Conservation (phyloP, 2,113 vertebrate genomes). For the Clarias macrocephalus region DNA sequence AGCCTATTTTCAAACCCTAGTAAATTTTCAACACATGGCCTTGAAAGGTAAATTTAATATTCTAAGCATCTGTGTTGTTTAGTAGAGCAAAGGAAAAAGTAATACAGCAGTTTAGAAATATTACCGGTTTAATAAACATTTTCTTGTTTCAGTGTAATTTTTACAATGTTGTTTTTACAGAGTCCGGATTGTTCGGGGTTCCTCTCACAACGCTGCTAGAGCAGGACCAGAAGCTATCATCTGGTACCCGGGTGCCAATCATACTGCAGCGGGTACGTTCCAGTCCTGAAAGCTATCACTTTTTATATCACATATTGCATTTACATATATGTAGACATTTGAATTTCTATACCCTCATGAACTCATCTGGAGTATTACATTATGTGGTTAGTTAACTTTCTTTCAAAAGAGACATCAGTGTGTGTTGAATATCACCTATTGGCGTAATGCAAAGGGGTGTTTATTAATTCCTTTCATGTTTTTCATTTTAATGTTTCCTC, state of each 20-base stretch:
- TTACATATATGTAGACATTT: background rate
- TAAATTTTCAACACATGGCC: background rate
- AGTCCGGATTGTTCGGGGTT: constrained; percentile 88
- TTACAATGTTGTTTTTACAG: constrained; percentile 69
- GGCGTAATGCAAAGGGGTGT: background rate
- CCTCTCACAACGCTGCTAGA: constrained; percentile 85
- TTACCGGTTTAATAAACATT: background rate
- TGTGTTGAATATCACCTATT: background rate
- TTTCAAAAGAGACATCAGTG: background rate
- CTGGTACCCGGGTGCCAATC: constrained; percentile 86
- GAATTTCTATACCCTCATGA: background rate
- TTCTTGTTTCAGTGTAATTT: background rate
- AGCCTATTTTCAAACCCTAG: background rate
- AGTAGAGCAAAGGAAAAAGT: background rate
- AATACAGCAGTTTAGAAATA: background rate
- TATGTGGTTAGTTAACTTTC: background rate
- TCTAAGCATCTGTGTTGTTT: background rate
- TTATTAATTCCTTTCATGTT: background rate
- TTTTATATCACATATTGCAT: background rate
- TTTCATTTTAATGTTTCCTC: too few species aligned
- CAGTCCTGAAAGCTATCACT: too few species aligned
- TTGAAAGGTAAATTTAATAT: too few species aligned
- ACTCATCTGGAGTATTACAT: background rate
- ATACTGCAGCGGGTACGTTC: constrained; percentile 87
- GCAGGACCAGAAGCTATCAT: constrained; percentile 84